These are phyloP conservation scores for Drosophila erecta DNA, from an alignment of 1,140 invertebrate genomes.

Conservation along the genomic window DNA sequence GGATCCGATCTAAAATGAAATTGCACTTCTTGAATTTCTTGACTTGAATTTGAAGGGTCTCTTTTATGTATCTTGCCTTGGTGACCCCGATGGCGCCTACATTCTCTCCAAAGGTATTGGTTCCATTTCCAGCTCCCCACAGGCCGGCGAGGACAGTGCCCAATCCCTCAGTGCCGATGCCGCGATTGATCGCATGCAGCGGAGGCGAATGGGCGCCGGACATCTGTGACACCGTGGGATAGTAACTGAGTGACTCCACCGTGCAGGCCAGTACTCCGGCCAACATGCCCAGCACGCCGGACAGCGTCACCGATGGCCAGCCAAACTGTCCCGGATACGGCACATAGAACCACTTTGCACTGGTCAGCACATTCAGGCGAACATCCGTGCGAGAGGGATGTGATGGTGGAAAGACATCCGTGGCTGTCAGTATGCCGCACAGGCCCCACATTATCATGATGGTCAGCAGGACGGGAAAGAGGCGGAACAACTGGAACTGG, in stretches of 20 bases:
- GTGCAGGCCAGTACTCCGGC: slow-evolving; percentile 93
- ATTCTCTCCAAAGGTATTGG: slow-evolving; percentile 95
- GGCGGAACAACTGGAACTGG: slow-evolving; percentile 91
- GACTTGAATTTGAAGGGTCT: too few relatives aligned
- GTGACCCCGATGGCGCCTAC: slow-evolving; percentile 94
- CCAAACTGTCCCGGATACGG: slow-evolving; percentile 97
- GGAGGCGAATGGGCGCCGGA: slow-evolving; percentile 92
- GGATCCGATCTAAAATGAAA: slow-evolving; percentile 89
- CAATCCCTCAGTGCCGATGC: slow-evolving; percentile 93
- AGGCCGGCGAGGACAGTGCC: slow-evolving; percentile 93
- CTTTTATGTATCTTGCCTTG: slow-evolving; percentile 84
- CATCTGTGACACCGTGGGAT: slow-evolving; percentile 93
- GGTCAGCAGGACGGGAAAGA: slow-evolving; percentile 93
- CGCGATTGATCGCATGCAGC: slow-evolving; percentile 93
- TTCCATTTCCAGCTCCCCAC: slow-evolving; percentile 93
- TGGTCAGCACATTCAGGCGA: slow-evolving; percentile 89
- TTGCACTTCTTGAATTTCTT: background rate
- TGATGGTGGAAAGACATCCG: slow-evolving; percentile 87
- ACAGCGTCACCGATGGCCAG: slow-evolving; percentile 88
- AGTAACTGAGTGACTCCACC: slow-evolving; percentile 95
- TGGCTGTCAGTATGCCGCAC: slow-evolving; percentile 90
- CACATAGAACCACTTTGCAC: slow-evolving; percentile 93
- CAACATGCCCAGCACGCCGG: slow-evolving; percentile 91
- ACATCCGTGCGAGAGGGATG: slow-evolving; percentile 92
- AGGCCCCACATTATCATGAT: slow-evolving; percentile 92